A percentile compares a stretch with the other conserved stretches of the same genome.
phyloP scores from a whole-genome alignment of 2,888 invertebrate genomes.

The Pyralis farinalis region DNA sequence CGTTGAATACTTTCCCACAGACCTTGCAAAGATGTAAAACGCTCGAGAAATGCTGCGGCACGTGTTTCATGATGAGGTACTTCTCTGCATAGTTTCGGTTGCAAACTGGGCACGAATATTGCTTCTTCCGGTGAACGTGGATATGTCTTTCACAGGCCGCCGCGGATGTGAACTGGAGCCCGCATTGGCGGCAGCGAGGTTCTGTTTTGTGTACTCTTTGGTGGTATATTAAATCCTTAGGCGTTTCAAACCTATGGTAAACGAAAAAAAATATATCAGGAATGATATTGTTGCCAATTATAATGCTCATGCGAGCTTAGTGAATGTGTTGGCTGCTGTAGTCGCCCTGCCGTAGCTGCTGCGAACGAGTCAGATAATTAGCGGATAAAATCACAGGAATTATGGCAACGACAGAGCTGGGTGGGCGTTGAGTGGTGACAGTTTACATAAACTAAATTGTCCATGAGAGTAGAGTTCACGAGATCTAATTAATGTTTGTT shows the following conservation, averaged over 20 bases:
- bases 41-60: slow-evolving; percentile 53
- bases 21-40: slow-evolving; percentile 77
- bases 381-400: no score
- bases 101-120: slow-evolving; percentile 80
- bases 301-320: no score
- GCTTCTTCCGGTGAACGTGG: slow-evolving; percentile 47
- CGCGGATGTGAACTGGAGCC: slow-evolving; percentile 47
- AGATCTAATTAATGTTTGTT: no score
- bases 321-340: no score
- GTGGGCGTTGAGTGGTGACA: no score
- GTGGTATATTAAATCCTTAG: slow-evolving; percentile 49
- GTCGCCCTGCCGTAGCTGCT: no score
- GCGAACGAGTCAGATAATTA: no score
- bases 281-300: no score
- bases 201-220: slow-evolving; percentile 39
- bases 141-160: slow-evolving; percentile 50
- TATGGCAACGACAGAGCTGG: no score
- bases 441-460: no score
- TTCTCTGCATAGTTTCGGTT: slow-evolving; percentile 75
- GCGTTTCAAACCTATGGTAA: slow-evolving; percentile 45
- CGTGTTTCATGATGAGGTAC: slow-evolving; percentile 49
- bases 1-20: slow-evolving; percentile 78
- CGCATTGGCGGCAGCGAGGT: slow-evolving; percentile 55
- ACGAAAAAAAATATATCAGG: background rate
- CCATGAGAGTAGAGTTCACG: no score